Conservation (phyloP, 1,140 invertebrate species). For the Nasonia vitripennis region DNA sequence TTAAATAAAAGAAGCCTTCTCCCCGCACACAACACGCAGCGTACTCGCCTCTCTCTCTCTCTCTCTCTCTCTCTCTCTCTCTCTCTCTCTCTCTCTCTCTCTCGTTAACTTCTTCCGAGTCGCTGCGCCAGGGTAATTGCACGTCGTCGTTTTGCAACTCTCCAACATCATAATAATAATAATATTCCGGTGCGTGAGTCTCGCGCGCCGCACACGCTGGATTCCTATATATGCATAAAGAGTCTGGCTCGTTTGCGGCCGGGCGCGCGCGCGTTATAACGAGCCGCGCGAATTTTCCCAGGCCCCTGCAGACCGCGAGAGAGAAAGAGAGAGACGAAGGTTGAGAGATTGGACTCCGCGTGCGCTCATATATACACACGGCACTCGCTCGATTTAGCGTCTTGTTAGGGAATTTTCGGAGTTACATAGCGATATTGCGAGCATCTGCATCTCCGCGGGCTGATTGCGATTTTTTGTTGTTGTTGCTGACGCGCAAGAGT, state of each 20-base stretch:
- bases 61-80: background rate
- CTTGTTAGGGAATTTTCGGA: conserved; percentile 35
- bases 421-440: background rate
- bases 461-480: background rate
- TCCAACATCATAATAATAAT: conserved; percentile 12
- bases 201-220: background rate
- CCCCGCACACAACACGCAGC: background rate
- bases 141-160: conserved; percentile 12
- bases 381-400: conserved; percentile 8
- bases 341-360: conserved; percentile 33
- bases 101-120: conserved; percentile 10
- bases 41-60: background rate
- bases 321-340: conserved; percentile 18
- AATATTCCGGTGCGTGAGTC: conserved; percentile 19
- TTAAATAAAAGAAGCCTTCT: conserved; percentile 5
- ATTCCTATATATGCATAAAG: conserved; percentile 7
- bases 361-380: background rate
- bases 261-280: conserved; percentile 12
- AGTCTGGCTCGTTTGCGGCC: background rate
- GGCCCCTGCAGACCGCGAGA: background rate
- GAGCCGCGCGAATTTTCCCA: conserved; percentile 46
- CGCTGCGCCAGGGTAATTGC: conserved; percentile 6
- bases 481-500: too few species aligned
- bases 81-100: background rate
- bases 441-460: background rate